Percentiles rank a stretch among this genome's conserved stretches.
These are phyloP conservation scores for Armadillidium nasatum DNA, from an alignment of 1,140 invertebrate genomes.

Conservation along the genomic window DNA sequence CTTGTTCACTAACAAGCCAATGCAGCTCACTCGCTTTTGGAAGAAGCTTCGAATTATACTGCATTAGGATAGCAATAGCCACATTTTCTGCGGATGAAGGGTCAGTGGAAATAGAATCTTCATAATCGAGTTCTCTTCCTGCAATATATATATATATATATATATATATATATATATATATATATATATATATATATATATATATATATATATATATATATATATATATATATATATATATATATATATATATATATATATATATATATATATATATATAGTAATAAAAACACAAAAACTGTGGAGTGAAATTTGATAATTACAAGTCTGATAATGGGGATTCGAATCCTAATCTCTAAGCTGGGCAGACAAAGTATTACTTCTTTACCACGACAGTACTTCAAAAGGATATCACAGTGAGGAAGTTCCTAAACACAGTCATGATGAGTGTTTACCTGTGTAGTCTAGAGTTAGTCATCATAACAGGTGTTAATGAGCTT, in stretches of 20 bases:
- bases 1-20: conserved; percentile 74
- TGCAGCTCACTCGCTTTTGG: conserved; percentile 73
- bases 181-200: conserved; percentile 7
- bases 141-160: background rate
- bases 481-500: no score
- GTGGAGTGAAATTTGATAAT: no score
- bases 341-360: no score
- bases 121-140: background rate
- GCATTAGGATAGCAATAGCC: conserved; percentile 68
- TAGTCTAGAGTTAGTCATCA: no score
- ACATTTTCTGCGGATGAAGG: conserved; percentile 67
- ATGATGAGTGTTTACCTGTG: no score
- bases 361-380: no score
- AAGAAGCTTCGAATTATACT: conserved; percentile 70
- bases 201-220: conserved; percentile 7
- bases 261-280: background rate
- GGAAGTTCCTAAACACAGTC: no score
- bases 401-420: no score
- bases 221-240: conserved; percentile 9
- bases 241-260: conserved; percentile 3
- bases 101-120: conserved; percentile 16
- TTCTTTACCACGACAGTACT: no score
- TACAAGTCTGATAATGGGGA: no score
- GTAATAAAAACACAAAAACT: no score
- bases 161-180: conserved; percentile 13